Evolutionary conservation across 2,888 invertebrate species (phyloP), one percentile per base, ranked within the genome.

Genomic region (Drosophila monieri): DNA sequence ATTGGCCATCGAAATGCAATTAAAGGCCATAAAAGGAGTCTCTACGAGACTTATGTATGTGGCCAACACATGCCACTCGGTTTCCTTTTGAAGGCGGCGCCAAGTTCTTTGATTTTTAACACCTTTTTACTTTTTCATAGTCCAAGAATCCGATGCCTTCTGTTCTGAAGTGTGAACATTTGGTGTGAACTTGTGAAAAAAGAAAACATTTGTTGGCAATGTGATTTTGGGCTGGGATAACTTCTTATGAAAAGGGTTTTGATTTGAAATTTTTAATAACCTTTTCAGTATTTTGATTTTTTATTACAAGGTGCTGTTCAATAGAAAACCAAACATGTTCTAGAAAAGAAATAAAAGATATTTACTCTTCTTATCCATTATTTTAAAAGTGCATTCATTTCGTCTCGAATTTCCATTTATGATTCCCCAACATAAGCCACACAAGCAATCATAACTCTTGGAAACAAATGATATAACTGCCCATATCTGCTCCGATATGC

Each of bases 1-100:
- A 83, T 86, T 86, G 77, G 71, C 74, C 78, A 84, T 86, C 73
- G 84, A 80, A 78, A 80, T 71, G 84, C 84, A 83, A 84, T 84
- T 86, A 84, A 78, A 72, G 68, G 67, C 72, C 72, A 66, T 84
- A 86, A 80, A 77, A 70, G 66, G 73, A 69, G 68, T 61, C 62
- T n/a, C 56, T 14, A 49, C 35, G 12, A 21, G 46, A 41, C 35
- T 47, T 32, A 35, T 58, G 44, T 39, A 46, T 64, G 55, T 43
- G 70, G 70, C 70, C 60, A 60, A 67, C 68, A 67, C 69, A 69
- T 66, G 57, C 39, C 51, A 30, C 25, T 41, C 37, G 12, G 30
- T 37, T 46, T 39, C 30, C 10, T 21, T 47, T 53, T 15, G 14
- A 52, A 54, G 67, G 53, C 61, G 84, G 86, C 85, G 81, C 84